Percentiles rank a stretch among this genome's conserved stretches.
Conservation (phyloP, 2,113 vertebrate genomes). For the Phasianus colchicus region DNA sequence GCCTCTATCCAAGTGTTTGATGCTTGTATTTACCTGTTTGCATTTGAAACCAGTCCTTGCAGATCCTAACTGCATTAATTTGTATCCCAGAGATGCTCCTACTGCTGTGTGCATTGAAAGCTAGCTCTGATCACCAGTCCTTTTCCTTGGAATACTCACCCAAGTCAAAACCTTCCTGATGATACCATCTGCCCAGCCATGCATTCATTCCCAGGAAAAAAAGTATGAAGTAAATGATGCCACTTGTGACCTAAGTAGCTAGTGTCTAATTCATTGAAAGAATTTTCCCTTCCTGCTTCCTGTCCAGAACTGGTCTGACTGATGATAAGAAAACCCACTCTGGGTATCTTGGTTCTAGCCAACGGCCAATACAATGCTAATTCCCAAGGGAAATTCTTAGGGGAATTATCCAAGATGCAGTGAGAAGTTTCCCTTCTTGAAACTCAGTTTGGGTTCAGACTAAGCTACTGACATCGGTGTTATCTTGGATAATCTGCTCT, state of each 20-base stretch:
- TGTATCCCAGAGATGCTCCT: constrained; percentile 5
- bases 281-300: constrained; percentile 26
- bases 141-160: neutral
- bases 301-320: neutral
- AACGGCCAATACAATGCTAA: neutral
- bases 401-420: neutral
- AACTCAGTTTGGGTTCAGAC: neutral
- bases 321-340: neutral
- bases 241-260: constrained; percentile 28
- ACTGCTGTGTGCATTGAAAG: neutral
- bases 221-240: constrained; percentile 7
- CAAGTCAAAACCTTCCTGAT: neutral
- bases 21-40: constrained; percentile 4
- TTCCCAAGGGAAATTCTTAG: neutral
- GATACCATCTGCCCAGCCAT: neutral
- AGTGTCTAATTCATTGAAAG: constrained; percentile 15
- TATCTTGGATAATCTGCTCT: neutral
- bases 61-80: neutral
- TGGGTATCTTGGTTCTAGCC: neutral
- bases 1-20: neutral
- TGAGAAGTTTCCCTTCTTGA: neutral
- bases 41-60: neutral
- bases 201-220: neutral
- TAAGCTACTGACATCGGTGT: neutral
- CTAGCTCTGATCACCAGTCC: neutral